phyloP scores from a whole-genome alignment of 30 jellyfish, hydroid and myxozoan genomes.

The Kudoa iwatai region DNA sequence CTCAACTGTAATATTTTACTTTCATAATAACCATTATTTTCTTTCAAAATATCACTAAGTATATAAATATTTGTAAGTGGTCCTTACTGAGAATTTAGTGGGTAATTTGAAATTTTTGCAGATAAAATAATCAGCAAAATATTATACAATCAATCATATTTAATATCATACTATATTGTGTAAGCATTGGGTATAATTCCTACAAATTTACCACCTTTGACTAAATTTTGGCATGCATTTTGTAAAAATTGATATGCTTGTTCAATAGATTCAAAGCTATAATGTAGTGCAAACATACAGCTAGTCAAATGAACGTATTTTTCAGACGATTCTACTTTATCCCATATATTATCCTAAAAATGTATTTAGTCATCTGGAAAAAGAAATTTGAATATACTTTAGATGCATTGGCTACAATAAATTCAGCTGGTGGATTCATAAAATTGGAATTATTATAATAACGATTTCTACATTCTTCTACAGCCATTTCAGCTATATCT shows the following conservation, averaged over 20 bases:
- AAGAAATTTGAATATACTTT: slow-evolving; percentile 9
- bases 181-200: slow-evolving; percentile 89
- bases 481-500: slow-evolving; percentile 75
- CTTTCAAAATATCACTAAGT: neutral
- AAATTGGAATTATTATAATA: slow-evolving; percentile 12
- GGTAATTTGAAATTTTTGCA: too few relatives aligned
- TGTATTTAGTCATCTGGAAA: too few relatives aligned
- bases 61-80: too few relatives aligned
- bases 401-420: slow-evolving; percentile 57
- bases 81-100: too few relatives aligned
- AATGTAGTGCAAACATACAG: slow-evolving; percentile 88
- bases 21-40: neutral
- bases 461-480: slow-evolving; percentile 61
- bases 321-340: neutral
- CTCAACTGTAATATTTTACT: neutral
- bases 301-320: slow-evolving; percentile 8
- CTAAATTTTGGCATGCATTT: slow-evolving; percentile 62
- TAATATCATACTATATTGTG: slow-evolving; percentile 35
- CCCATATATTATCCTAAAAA: neutral
- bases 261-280: slow-evolving; percentile 38
- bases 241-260: slow-evolving; percentile 56
- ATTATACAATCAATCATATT: too few relatives aligned
- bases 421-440: slow-evolving; percentile 16
- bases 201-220: slow-evolving; percentile 67
- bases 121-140: too few relatives aligned